These are phyloP conservation scores for Acutogordius australiensis DNA, from an alignment of 2,888 invertebrate species.

Conservation along the genomic window DNA sequence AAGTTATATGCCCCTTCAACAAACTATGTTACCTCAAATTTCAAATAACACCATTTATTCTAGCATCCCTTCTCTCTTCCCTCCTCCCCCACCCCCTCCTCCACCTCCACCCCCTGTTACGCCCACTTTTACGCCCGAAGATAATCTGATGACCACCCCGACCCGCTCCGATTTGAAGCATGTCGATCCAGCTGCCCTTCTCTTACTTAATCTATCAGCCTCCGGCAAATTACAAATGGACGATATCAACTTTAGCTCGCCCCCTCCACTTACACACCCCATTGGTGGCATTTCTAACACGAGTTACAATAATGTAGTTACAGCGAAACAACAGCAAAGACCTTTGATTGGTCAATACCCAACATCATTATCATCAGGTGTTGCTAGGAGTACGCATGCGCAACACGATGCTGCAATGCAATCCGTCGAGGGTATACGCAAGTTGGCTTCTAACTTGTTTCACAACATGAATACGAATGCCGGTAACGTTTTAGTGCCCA, in stretches of 20 bases:
- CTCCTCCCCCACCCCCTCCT: background rate
- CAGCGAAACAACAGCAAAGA: background rate
- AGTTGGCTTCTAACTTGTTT: background rate
- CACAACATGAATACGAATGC: background rate
- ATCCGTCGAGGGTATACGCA: background rate
- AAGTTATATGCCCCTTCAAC: too few relatives aligned
- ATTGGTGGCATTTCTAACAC: background rate
- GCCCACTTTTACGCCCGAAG: background rate
- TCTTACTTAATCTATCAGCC: background rate
- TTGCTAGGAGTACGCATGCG: background rate
- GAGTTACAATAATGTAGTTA: background rate
- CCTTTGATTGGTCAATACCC: background rate
- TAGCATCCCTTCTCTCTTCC: background rate
- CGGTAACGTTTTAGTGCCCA: too few relatives aligned
- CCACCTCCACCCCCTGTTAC: background rate
- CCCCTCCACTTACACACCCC: background rate
- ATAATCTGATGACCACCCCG: background rate
- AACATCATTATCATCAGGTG: background rate
- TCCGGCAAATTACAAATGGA: background rate
- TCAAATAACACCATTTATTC: background rate
- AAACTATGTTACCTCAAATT: background rate
- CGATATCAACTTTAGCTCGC: background rate
- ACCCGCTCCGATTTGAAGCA: background rate
- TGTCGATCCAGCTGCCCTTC: background rate
- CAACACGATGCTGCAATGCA: background rate